Conservation (phyloP, 2,888 invertebrate species). For the Sesia apiformis region DNA sequence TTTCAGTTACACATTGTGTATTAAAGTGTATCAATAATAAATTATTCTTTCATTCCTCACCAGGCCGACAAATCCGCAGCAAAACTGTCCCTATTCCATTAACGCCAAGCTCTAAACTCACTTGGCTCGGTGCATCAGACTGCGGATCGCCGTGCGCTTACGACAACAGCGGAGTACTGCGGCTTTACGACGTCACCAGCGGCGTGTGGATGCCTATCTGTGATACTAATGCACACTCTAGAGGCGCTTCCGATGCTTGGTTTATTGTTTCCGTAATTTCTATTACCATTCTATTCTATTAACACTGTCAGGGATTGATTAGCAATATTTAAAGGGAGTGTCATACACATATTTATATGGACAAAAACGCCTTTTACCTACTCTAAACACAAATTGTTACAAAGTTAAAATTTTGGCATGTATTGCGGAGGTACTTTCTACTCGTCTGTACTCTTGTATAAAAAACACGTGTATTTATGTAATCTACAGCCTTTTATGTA, state of each 20-base stretch:
- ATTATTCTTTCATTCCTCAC: too few species aligned
- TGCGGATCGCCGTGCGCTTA: conserved; percentile 84
- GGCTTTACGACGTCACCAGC: conserved; percentile 80
- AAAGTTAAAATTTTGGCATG: too few species aligned
- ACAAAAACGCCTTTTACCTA: too few species aligned
- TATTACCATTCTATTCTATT: neutral
- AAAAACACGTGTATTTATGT: too few species aligned
- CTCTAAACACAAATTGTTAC: too few species aligned
- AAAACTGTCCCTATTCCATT: conserved; percentile 77
- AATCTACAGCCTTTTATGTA: too few species aligned
- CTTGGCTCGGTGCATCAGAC: conserved; percentile 88
- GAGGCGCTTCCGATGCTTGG: conserved; percentile 59
- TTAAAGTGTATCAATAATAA: too few species aligned
- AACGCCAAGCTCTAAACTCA: conserved; percentile 77
- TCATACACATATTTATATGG: too few species aligned
- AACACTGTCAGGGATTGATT: neutral
- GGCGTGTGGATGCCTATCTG: conserved; percentile 88
- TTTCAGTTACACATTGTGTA: too few species aligned
- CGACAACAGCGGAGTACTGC: conserved; percentile 85
- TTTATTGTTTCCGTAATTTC: conserved; percentile 73
- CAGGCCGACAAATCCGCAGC: conserved; percentile 57
- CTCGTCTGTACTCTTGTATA: too few species aligned
- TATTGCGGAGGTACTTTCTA: too few species aligned
- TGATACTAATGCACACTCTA: conserved; percentile 78
- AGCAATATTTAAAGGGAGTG: too few species aligned